Base-by-base conservation (phyloP, 2,888 invertebrate species). In the Chymomyza caudatula region DNA sequence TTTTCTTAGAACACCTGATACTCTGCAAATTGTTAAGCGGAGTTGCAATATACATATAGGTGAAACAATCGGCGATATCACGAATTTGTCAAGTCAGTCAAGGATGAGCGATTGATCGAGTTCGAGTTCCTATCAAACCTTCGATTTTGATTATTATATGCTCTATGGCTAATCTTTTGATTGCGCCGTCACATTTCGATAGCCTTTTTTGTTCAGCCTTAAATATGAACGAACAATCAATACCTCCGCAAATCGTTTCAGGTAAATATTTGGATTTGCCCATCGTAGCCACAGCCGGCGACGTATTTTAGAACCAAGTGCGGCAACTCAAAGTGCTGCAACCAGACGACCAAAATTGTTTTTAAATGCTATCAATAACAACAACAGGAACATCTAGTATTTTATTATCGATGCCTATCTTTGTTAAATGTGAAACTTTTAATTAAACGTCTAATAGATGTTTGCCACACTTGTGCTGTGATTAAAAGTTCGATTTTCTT, bases 391-490 rank as follows among this genome's bases (percentile, higher is more conserved):
- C 37, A 25, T 37, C 15, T 49, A 49, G 1, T 19, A 19, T 49
- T 49, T 52, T 23, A n/a, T 17, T 52, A 25, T 23, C 23, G 3
- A 44, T n/a, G 37, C 23, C 47, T 44, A 25, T 47, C 19, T 51
- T 19, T 29, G 60, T 43, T 64, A 65, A 71, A 70, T 86, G 85
- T 73, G 71, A 83, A 83, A 83, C 85, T 83, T 83, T 83, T 83
- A 86, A 83, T 83, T 83, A 83, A 83, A 78, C 61, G 82, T 60
- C 71, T 83, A 83, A 83, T 83, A 81, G 86, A 84, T 84, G 82
- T 86, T 82, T 81, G 86, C 76, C 81, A 84, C 71, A 79, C 66
- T 65, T 59, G 67, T 65, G 71, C 63, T 67, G 49, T 37, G 15
- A 47, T 13, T 49, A 37, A 43, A 13, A 56, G 11, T 61, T 72